Evolutionary conservation across 1,140 invertebrate species (phyloP).

Genomic region (Eubasilissa regina): DNA sequence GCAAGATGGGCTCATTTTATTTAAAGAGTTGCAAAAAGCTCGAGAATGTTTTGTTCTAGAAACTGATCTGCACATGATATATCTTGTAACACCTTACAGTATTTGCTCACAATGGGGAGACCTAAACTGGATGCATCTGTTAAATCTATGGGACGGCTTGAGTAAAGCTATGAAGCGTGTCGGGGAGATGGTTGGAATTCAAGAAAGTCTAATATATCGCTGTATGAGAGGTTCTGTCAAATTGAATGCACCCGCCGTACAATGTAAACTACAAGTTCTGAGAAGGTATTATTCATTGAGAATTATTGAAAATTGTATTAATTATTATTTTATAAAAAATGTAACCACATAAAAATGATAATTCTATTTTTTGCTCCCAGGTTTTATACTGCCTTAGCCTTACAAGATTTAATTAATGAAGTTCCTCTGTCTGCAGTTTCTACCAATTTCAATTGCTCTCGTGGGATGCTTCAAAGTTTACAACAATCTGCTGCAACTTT

Average conservation of each 20-base stretch:
- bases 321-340: slow-evolving; percentile 7
- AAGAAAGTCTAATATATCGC: slow-evolving; percentile 89
- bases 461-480: slow-evolving; percentile 92
- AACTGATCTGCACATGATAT: slow-evolving; percentile 95
- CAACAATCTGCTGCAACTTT: slow-evolving; percentile 97
- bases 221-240: slow-evolving; percentile 82
- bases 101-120: slow-evolving; percentile 83
- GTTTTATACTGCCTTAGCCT: slow-evolving; percentile 93
- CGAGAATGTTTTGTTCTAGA: slow-evolving; percentile 93
- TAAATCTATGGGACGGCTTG: slow-evolving; percentile 89
- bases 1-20: slow-evolving; percentile 89
- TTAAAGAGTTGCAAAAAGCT: slow-evolving; percentile 93
- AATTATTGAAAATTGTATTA: not conserved
- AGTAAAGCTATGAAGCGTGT: slow-evolving; percentile 87
- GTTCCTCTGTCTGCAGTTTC: slow-evolving; percentile 85
- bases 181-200: slow-evolving; percentile 91
- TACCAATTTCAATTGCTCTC: slow-evolving; percentile 87
- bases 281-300: slow-evolving; percentile 52
- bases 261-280: slow-evolving; percentile 70
- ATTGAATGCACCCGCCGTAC: slow-evolving; percentile 69
- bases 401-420: slow-evolving; percentile 96
- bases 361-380: slow-evolving; percentile 65
- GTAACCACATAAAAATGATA: slow-evolving; percentile 63
- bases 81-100: slow-evolving; percentile 92
- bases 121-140: slow-evolving; percentile 91